These are phyloP conservation scores for Tribolium castaneum DNA, from an alignment of 1,140 invertebrate species.

Conservation along the genomic window DNA sequence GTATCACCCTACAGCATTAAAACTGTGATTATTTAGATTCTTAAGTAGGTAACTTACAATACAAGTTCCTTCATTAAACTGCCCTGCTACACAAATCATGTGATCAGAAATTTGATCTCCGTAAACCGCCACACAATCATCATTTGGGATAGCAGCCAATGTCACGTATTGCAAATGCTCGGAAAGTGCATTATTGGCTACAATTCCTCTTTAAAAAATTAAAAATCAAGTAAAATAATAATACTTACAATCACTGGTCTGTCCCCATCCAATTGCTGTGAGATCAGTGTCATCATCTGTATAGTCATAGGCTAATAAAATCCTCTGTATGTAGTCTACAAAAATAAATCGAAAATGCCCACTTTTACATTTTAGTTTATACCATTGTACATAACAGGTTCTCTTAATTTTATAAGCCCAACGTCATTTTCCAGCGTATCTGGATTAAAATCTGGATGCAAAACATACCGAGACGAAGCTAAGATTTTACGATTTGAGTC, in stretches of 20 bases:
- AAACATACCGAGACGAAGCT: neutral
- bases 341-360: neutral
- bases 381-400: neutral
- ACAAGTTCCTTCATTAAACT: slow-evolving; percentile 12
- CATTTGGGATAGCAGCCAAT: neutral
- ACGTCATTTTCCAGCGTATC: neutral
- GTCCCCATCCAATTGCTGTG: slow-evolving; percentile 22
- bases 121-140: slow-evolving; percentile 10
- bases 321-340: neutral
- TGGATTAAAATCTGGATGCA: slow-evolving; percentile 11
- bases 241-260: slow-evolving; percentile 26
- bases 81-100: slow-evolving; percentile 10
- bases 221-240: neutral
- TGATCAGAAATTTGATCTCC: slow-evolving; percentile 16
- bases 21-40: neutral
- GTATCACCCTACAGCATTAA: neutral
- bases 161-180: neutral
- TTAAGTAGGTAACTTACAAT: neutral
- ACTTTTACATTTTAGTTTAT: neutral
- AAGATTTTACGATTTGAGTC: neutral
- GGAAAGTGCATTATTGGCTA: neutral
- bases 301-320: neutral
- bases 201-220: neutral
- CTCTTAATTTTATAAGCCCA: neutral
- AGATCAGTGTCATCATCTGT: neutral